These are phyloP conservation scores for Timandra comae DNA, from an alignment of 2,888 invertebrate genomes.

Conservation along the genomic window DNA sequence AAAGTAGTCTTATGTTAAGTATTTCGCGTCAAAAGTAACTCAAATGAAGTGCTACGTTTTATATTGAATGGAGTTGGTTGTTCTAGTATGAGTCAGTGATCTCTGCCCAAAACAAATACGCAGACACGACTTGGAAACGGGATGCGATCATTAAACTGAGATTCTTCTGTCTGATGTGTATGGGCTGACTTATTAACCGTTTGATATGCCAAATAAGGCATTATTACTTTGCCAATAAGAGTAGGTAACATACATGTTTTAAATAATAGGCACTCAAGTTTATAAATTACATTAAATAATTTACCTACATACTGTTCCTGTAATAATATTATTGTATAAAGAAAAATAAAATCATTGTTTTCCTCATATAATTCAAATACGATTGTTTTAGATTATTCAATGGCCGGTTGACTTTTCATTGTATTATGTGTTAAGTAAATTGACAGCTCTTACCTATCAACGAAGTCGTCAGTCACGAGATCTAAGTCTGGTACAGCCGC, in stretches of 20 bases:
- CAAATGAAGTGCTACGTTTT: constrained; percentile 44
- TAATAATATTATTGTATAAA: too few relatives aligned
- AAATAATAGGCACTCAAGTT: too few relatives aligned
- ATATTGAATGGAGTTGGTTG: constrained; percentile 59
- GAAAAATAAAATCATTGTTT: too few relatives aligned
- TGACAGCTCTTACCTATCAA: constrained; percentile 79
- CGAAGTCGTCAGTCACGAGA: constrained; percentile 85
- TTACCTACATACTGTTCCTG: too few relatives aligned
- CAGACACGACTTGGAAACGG: constrained; percentile 61
- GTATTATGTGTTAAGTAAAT: neutral
- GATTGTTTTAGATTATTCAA: too few relatives aligned
- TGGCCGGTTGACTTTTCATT: too few relatives aligned
- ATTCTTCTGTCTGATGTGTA: constrained; percentile 49
- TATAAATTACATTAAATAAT: too few relatives aligned
- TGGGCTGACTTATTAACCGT: neutral
- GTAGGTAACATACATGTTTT: neutral
- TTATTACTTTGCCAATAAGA: too few relatives aligned
- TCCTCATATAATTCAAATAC: too few relatives aligned
- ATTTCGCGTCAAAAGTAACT: constrained; percentile 34
- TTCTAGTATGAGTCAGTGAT: constrained; percentile 55
- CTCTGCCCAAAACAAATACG: constrained; percentile 61
- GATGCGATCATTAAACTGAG: constrained; percentile 72
- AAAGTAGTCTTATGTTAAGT: constrained; percentile 29
- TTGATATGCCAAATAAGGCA: too few relatives aligned
- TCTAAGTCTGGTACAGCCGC: constrained; percentile 85